Base-by-base conservation (phyloP, 2,888 invertebrate species). In the Coronaproctus castanopsis region DNA sequence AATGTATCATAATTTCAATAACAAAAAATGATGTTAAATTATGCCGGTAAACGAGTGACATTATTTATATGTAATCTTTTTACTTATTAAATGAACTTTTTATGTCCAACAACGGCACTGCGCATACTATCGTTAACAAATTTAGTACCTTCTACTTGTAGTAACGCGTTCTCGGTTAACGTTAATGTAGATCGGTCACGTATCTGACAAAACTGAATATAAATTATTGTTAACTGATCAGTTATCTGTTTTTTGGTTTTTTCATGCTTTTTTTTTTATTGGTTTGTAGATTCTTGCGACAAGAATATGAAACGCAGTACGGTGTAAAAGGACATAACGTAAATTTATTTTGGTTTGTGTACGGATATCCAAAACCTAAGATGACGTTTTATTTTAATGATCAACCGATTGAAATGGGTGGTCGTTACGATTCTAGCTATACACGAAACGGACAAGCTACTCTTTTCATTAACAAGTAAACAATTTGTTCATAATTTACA, bases 301-400 rank as follows among this genome's bases (percentile, higher is more conserved):
- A 87, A 67, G 90, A 90, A 68, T 77, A 84, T 66, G 89, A 90
- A 65, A 80, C 82, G 0, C 87, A 91, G 67, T 96, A 92, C 70
- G 96, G 92, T 0, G 86, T 92, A 8, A 90, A 91, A 70, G 87
- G 87, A 23, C 90, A 92, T 70, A 90, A 89, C 66, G 82, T 83
- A 19, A 89, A 85, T 69, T 75, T 98, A 59, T 87, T 87, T 74
- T 90, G 95, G 85, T 92, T 88, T 72, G 88, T 96, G 18, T 90
- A 91, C 70, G 96, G 95, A 0, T 93, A 92, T 73, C 97, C 97
- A 0, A 91, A 92, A 71, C 97, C 97, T 2, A 86, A 83, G 70
- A 86, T 96, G 80, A 80, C 80, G 2, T 96, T 87, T 75, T 86
- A 82, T 70, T 90, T 87, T 74, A 85, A 91, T 68, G 89, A 87